Conservation (phyloP, 2,888 invertebrate species). For the Pammene aurita region DNA sequence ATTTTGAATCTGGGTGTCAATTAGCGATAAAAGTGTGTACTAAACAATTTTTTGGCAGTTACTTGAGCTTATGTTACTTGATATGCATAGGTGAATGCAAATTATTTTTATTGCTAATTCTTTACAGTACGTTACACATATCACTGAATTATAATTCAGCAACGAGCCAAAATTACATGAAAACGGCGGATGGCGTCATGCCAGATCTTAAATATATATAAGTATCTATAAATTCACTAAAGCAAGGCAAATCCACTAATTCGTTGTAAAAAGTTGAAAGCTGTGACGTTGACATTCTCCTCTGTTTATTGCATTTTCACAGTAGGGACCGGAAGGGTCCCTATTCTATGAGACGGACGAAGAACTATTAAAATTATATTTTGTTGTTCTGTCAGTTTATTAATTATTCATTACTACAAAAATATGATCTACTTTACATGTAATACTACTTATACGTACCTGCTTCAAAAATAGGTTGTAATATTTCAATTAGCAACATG, state of each 20-base stretch:
- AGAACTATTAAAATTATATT: conserved; percentile 17
- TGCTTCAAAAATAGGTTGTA: no score
- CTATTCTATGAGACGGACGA: conserved; percentile 9
- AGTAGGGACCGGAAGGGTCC: conserved; percentile 12
- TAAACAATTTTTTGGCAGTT: no score
- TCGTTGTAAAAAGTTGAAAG: conserved; percentile 20
- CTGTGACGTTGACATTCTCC: conserved; percentile 31
- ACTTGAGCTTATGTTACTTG: no score
- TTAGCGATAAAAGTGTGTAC: no score
- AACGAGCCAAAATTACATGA: conserved; percentile 27
- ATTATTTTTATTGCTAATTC: background rate
- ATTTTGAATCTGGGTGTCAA: no score
- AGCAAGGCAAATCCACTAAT: conserved; percentile 23
- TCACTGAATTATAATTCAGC: conserved; percentile 24
- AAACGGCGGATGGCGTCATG: conserved; percentile 25
- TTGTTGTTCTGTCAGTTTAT: background rate
- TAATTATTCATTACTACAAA: no score
- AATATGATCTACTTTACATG: no score
- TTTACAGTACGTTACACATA: conserved; percentile 14
- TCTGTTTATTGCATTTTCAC: conserved; percentile 29
- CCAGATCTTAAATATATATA: conserved; percentile 31
- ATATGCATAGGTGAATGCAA: no score
- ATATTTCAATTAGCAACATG: no score
- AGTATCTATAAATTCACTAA: conserved; percentile 14
- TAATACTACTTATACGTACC: no score